These are phyloP conservation scores for Sussaba pulchella DNA, from an alignment of 2,888 invertebrate genomes.

Conservation along the genomic window DNA sequence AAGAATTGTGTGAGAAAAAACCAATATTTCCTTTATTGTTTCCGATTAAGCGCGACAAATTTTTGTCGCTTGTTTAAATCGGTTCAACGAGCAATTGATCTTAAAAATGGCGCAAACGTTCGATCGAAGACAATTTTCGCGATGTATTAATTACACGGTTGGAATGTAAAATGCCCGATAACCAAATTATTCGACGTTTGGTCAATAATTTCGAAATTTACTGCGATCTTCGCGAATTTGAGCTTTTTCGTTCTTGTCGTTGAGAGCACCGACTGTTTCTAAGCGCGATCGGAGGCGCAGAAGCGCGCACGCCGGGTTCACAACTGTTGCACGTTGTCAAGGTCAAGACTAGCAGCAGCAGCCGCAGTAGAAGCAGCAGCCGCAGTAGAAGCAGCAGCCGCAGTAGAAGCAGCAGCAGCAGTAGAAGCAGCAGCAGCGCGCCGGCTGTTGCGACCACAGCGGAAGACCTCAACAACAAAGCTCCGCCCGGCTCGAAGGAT, in stretches of 20 bases:
- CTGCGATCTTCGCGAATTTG: conserved; percentile 42
- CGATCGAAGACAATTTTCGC: neutral
- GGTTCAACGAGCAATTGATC: neutral
- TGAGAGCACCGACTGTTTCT: no score
- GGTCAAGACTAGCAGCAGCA: conserved; percentile 61
- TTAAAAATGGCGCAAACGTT: no score
- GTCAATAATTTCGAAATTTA: conserved; percentile 32
- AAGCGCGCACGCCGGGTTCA: conserved; percentile 47
- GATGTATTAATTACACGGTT: conserved; percentile 8
- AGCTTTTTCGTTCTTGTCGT: neutral
- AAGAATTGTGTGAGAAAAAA: neutral
- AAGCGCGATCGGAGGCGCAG: conserved; percentile 31
- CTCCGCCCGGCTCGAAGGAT: neutral
- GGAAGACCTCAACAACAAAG: conserved; percentile 44
- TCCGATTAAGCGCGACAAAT: neutral
- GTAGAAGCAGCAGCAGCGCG: neutral
- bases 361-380: neutral
- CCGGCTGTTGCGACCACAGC: conserved; percentile 39
- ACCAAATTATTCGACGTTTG: neutral
- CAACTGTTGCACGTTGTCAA: conserved; percentile 70
- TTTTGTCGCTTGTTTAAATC: neutral
- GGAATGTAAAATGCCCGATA: conserved; percentile 12
- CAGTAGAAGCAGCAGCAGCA: neutral
- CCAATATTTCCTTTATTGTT: neutral
- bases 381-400: neutral